Evolutionary conservation across 92 coral and sea anemone genomes (phyloP), one percentile per base, ranked within the genome.

Genomic region (Virgularia gustaviana): DNA sequence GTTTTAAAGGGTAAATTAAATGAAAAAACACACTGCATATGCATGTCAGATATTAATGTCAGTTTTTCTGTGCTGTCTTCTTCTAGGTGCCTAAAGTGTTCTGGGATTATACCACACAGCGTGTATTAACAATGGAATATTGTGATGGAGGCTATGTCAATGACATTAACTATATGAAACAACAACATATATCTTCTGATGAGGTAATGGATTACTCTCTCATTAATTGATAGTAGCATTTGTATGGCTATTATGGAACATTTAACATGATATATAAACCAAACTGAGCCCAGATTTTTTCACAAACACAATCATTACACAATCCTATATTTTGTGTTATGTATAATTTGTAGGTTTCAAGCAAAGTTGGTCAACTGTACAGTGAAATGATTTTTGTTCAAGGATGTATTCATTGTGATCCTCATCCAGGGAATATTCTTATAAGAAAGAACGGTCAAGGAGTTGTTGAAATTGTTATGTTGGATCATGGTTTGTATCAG

Each of bases 301-400:
- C 30, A 72, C 74, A 63, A 54, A 75, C 51, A 76, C 66, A 63
- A 73, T 73, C 54, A 75, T 73, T 3, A 75, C 63, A 65, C 63
- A 75, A 44, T 73, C 81, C 30, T 76, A 45, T 28, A 54, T 34
- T 45, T 27, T 71, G 57, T 75, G 49, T 49, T 63, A n/a, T 47
- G 55, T 47, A 47, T 47, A 15, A 39, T n/a, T 2, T 2, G 5
- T 72, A 92, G 99, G 90, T 94, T 18, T 90, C 96, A 16, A 76
- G 87, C 76, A 89, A 86, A 73, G 85, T 94, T 53, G 99, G 99
- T 15, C 76, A 83, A 55, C 79, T 94, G 2, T 94, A 94, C 80
- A 94, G 99, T 67, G 96, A 94, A 80, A 94, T 94, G 99, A 94
- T 94, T 59, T 94, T 94, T 75, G 94, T 87, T 11, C 91, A 91